Evolutionary conservation across 2,113 vertebrate species (phyloP).

Genomic region (Astur gentilis): DNA sequence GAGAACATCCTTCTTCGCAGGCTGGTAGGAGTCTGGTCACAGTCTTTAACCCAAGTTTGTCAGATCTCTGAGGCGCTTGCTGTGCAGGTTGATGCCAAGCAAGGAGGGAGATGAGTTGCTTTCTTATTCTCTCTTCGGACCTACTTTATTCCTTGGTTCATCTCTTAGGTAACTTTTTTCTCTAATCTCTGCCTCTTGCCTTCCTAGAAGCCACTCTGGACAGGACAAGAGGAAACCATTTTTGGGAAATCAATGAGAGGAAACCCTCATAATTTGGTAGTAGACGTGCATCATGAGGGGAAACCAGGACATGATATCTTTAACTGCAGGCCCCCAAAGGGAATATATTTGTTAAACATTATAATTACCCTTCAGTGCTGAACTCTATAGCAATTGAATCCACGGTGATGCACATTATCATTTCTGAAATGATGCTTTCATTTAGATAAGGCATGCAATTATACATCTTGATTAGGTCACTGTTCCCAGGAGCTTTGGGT

Average conservation of each 20-base stretch:
- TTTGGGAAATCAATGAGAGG: not conserved
- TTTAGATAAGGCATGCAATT: constrained; percentile 81
- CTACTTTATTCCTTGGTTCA: not conserved
- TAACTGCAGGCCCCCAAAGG: constrained; percentile 71
- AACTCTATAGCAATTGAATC: constrained; percentile 69
- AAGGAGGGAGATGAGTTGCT: not conserved
- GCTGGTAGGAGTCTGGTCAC: not conserved
- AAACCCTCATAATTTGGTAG: not conserved
- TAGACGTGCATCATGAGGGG: not conserved
- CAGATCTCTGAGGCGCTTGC: not conserved
- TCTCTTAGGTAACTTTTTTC: not conserved
- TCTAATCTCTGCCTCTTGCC: not conserved
- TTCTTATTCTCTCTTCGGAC: not conserved
- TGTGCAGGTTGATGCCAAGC: not conserved
- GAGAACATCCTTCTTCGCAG: not conserved
- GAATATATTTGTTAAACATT: constrained; percentile 82
- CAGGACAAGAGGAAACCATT: not conserved
- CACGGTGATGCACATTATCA: constrained; percentile 71
- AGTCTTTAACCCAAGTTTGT: not conserved
- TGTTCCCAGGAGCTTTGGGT: constrained; percentile 66
- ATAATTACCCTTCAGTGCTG: constrained; percentile 79
- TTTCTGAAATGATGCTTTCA: constrained; percentile 78
- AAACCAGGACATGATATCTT: constrained; percentile 61
- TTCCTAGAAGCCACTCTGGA: not conserved
- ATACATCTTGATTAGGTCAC: constrained; percentile 82